phyloP scores from a whole-genome alignment of 2,113 vertebrate species.

The Diadophis punctatus region DNA sequence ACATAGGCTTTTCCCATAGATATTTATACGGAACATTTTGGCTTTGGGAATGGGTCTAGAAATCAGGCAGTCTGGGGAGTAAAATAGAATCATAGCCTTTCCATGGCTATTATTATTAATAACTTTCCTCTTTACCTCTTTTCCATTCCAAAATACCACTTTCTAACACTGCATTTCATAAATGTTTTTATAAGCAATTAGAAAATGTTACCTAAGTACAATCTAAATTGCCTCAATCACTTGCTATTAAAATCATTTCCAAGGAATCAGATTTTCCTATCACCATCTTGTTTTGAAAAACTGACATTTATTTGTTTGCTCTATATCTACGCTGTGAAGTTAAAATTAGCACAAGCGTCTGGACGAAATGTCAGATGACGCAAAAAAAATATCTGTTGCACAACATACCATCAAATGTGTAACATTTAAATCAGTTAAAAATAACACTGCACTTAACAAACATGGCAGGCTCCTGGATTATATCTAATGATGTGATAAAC shows the following conservation, averaged over 20 bases:
- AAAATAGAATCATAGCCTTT: neutral
- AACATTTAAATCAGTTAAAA: constrained; percentile 55
- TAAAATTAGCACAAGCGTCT: constrained; percentile 62
- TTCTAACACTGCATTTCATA: neutral
- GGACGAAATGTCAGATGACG: constrained; percentile 60
- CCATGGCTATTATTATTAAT: neutral
- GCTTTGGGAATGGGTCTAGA: neutral
- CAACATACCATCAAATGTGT: constrained; percentile 41
- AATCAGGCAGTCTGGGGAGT: neutral
- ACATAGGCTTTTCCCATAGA: neutral
- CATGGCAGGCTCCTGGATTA: constrained; percentile 43
- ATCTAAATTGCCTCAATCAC: neutral
- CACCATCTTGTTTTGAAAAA: constrained; percentile 41
- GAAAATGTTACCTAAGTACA: neutral
- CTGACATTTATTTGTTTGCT: constrained; percentile 58
- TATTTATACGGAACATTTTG: neutral
- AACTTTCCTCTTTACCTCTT: neutral
- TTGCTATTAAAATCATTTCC: neutral
- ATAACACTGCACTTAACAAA: constrained; percentile 54
- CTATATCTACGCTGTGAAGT: constrained; percentile 42
- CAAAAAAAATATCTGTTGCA: constrained; percentile 45
- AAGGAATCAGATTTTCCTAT: constrained; percentile 20
- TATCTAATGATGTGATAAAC: constrained; percentile 25
- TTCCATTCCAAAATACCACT: neutral
- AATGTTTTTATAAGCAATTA: neutral